Conservation (phyloP, 1,140 invertebrate species). For the Zaprionus taronus region DNA sequence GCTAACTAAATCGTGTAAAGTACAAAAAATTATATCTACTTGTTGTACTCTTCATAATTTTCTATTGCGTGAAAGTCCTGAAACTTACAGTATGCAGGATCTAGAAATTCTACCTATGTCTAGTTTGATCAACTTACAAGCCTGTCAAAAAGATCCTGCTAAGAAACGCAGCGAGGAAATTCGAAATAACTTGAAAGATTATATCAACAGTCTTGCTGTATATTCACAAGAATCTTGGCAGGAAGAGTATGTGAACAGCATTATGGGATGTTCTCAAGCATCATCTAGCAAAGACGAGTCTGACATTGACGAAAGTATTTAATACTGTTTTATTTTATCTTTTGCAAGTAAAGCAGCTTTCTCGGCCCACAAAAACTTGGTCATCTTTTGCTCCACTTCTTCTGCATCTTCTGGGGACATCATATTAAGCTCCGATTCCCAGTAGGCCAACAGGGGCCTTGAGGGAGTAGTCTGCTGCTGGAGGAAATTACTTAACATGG, state of each 20-base stretch:
- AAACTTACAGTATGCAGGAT: background rate
- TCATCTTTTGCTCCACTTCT: background rate
- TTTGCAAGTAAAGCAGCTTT: background rate
- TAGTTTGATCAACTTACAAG: background rate
- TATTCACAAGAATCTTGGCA: background rate
- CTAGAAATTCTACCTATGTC: background rate
- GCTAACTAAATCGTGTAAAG: background rate
- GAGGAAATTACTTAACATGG: background rate
- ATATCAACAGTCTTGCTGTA: background rate
- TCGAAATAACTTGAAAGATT: background rate
- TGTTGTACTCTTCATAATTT: slow-evolving; percentile 11
- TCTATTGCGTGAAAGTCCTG: background rate
- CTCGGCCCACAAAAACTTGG: background rate
- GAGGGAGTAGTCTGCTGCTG: background rate
- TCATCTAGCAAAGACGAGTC: background rate
- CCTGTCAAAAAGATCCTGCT: background rate
- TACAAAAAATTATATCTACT: background rate
- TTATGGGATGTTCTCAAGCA: background rate
- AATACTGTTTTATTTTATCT: background rate
- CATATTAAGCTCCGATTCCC: background rate
- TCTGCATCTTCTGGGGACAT: background rate
- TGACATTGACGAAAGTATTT: background rate
- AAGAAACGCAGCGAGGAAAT: background rate
- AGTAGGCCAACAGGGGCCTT: background rate
- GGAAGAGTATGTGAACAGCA: background rate